Conservation (phyloP, 2,113 vertebrate genomes). For the Chaetorhynchus papuensis region DNA sequence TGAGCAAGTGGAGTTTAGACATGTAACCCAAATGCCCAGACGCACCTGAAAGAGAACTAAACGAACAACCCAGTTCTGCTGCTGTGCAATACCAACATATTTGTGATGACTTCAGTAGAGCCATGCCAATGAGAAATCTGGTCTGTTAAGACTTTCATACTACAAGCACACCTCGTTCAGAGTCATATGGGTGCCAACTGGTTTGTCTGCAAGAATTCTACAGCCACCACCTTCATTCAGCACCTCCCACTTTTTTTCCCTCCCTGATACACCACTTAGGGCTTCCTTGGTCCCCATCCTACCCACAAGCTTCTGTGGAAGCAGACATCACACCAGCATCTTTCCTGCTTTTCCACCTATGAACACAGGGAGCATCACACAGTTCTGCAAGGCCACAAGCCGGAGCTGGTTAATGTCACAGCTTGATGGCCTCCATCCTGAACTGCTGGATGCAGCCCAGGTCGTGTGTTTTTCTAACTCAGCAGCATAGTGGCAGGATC, state of each 20-base stretch:
- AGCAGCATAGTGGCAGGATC: background rate
- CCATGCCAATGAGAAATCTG: background rate
- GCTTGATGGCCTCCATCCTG: background rate
- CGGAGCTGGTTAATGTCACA: rapidly evolving
- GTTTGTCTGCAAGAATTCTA: background rate
- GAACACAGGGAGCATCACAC: rapidly evolving
- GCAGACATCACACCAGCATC: background rate
- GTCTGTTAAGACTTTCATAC: background rate
- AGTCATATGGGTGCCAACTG: background rate
- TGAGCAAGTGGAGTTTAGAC: background rate
- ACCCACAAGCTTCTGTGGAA: background rate
- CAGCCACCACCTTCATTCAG: background rate
- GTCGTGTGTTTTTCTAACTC: background rate
- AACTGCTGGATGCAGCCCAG: background rate
- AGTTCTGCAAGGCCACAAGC: background rate
- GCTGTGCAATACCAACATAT: background rate
- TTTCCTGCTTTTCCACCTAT: background rate
- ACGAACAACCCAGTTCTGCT: background rate
- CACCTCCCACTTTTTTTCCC: background rate
- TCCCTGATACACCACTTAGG: background rate
- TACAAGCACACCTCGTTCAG: background rate
- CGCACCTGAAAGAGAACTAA: background rate
- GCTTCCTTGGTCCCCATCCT: background rate
- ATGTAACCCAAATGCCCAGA: background rate
- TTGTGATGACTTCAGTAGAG: background rate